These are phyloP conservation scores for Girardinus metallicus DNA, from an alignment of 2,797 vertebrate species.

Conservation along the genomic window DNA sequence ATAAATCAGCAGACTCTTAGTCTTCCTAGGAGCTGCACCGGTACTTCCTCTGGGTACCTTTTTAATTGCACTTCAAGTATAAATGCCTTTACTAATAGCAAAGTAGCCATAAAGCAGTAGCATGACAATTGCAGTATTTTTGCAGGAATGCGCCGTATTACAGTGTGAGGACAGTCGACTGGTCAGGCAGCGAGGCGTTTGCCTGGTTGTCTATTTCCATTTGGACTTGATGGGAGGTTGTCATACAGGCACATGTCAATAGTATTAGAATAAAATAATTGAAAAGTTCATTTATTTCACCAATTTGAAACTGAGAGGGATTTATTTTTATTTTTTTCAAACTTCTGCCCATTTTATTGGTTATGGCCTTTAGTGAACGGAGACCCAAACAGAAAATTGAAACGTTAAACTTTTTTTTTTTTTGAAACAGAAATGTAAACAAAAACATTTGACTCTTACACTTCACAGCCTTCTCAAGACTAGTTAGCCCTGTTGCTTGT, in stretches of 20 bases:
- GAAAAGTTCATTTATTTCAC: not conserved
- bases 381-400: not conserved
- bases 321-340: not conserved
- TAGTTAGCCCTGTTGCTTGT: not conserved
- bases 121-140: constrained; percentile 58
- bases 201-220: constrained; percentile 34
- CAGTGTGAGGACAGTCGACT: constrained; percentile 31
- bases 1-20: constrained; percentile 64
- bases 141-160: constrained; percentile 51
- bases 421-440: not conserved
- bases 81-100: constrained; percentile 76
- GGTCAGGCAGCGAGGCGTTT: constrained; percentile 46
- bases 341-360: not conserved
- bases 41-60: constrained; percentile 70
- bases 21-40: constrained; percentile 77
- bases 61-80: constrained; percentile 80
- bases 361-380: not conserved
- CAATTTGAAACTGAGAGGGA: not conserved
- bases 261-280: not conserved
- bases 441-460: not conserved
- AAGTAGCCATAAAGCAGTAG: constrained; percentile 80
- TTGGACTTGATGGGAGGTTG: constrained; percentile 39
- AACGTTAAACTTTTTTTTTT: not conserved
- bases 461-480: not conserved
- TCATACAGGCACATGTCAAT: constrained; percentile 1